Evolutionary conservation across 2,113 vertebrate species (phyloP).

Genomic region (Circaetus cinerascens): DNA sequence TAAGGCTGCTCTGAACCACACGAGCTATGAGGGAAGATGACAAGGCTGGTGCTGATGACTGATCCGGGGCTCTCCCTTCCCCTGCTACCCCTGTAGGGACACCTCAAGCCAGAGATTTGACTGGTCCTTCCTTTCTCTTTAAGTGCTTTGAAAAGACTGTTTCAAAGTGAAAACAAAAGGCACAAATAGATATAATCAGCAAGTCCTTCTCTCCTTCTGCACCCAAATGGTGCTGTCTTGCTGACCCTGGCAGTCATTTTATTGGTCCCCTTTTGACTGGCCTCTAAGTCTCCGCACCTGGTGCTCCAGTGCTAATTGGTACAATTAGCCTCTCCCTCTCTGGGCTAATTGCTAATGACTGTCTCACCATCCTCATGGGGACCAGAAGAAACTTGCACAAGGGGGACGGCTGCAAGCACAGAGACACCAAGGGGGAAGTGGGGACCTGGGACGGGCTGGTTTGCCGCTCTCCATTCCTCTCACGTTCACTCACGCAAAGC

Average conservation of each 20-base stretch:
- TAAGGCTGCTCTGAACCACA: background rate
- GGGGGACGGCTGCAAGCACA: background rate
- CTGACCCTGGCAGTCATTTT: background rate
- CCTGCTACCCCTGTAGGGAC: background rate
- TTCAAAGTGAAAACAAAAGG: background rate
- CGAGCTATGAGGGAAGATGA: background rate
- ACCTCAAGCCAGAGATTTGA: background rate
- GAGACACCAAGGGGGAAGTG: background rate
- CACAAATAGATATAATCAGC: background rate
- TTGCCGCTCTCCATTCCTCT: background rate
- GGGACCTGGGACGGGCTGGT: background rate
- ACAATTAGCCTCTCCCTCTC: slow-evolving; percentile 36
- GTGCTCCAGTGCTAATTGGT: slow-evolving; percentile 39
- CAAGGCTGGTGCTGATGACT: background rate
- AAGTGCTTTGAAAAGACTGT: background rate
- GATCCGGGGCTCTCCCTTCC: background rate
- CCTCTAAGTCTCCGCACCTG: slow-evolving; percentile 16
- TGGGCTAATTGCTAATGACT: slow-evolving; percentile 24
- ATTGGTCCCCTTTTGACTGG: background rate
- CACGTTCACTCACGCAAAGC: background rate
- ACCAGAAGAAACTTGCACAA: background rate
- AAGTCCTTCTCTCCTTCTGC: background rate
- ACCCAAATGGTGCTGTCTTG: background rate
- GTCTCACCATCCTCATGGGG: background rate
- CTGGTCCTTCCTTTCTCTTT: background rate